phyloP scores from a whole-genome alignment of 2,797 vertebrate genomes.

The Helicolenus hilgendorfi region DNA sequence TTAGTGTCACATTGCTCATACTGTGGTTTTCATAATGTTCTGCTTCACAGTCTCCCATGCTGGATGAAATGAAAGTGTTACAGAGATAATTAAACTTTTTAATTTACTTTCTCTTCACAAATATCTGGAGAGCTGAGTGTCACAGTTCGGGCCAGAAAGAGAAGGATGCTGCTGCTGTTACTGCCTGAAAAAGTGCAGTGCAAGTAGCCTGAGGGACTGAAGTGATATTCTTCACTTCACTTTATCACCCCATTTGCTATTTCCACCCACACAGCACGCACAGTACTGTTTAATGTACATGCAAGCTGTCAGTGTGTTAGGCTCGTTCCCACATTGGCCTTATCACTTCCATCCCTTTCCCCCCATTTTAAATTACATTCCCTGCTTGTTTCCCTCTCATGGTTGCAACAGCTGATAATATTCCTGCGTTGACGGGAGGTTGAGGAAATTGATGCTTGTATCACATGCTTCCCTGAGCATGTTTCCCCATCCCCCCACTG shows the following conservation, averaged over 20 bases:
- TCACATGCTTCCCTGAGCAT: conserved; percentile 62
- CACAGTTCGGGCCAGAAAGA: not conserved
- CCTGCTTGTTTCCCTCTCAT: not conserved
- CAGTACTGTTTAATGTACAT: not conserved
- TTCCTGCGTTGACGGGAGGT: conserved; percentile 19
- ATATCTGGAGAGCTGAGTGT: not conserved
- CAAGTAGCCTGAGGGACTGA: not conserved
- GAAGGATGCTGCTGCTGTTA: not conserved
- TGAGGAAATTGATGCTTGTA: conserved; percentile 56
- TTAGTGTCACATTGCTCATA: not conserved
- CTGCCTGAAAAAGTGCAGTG: not conserved
- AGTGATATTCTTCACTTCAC: not conserved
- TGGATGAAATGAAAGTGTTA: not conserved
- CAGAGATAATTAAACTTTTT: conserved; percentile 39
- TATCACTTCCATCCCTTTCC: not conserved
- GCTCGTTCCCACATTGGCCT: not conserved
- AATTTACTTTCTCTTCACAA: conserved; percentile 4
- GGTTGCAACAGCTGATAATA: conserved; percentile 47
- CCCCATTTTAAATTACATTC: not conserved
- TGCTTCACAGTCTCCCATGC: not conserved
- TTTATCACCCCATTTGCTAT: not conserved
- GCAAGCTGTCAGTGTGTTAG: not conserved
- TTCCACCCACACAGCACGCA: conserved; percentile 1
- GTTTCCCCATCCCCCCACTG: conserved; percentile 62
- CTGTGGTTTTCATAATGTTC: not conserved